Conservation (phyloP, 1,140 invertebrate species). For the Pseudachorutes palmiensis region DNA sequence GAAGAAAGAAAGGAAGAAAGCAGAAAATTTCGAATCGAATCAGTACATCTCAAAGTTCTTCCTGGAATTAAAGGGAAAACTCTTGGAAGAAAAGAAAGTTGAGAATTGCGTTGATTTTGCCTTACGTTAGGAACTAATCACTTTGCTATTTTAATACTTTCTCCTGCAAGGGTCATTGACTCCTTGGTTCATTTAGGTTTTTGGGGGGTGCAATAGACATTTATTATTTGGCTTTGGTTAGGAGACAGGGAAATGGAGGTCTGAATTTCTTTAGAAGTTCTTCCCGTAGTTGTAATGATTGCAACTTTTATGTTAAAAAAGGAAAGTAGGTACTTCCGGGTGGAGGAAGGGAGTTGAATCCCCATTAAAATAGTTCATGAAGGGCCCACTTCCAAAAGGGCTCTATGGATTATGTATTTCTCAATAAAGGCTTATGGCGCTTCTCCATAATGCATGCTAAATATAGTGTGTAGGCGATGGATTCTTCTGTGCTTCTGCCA, state of each 20-base stretch:
- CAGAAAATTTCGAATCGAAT: too few species aligned
- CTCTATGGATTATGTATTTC: background rate
- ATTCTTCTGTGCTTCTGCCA: background rate
- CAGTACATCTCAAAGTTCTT: too few species aligned
- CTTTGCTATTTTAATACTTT: background rate
- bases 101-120: too few species aligned
- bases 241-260: too few species aligned
- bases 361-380: background rate
- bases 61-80: too few species aligned
- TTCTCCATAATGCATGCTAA: constrained; percentile 8
- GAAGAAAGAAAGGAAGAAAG: too few species aligned
- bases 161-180: background rate
- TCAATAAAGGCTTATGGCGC: constrained; percentile 6
- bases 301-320: background rate
- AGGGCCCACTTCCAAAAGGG: background rate
- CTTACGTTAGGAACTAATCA: too few species aligned
- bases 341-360: background rate
- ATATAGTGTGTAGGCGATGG: background rate
- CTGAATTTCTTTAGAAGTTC: too few species aligned
- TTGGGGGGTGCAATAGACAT: too few species aligned
- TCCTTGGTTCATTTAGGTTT: background rate
- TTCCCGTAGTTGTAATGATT: too few species aligned
- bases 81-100: too few species aligned
- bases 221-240: too few species aligned
- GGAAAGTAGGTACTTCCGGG: background rate